Percentiles rank a stretch among this genome's conserved stretches.
Conservation (phyloP, 1,140 invertebrate genomes). For the Drosophila athabasca region DNA sequence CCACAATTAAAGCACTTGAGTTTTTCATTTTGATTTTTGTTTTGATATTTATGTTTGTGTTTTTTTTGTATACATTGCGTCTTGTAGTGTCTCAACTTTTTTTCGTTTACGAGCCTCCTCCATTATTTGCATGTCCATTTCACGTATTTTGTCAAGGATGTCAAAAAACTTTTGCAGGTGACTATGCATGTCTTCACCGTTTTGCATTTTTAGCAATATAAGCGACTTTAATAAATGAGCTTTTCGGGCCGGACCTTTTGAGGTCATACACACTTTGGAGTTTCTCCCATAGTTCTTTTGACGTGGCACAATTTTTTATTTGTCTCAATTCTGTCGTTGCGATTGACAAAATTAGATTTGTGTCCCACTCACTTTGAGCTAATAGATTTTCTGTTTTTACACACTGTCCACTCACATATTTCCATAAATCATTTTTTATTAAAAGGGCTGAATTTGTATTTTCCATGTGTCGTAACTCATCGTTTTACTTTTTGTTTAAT, state of each 20-base stretch:
- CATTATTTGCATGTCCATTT: neutral
- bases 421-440: too few species aligned
- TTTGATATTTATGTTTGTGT: neutral
- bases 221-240: neutral
- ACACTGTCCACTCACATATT: slow-evolving; percentile 3
- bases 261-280: neutral
- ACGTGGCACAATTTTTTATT: slow-evolving; percentile 5
- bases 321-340: neutral
- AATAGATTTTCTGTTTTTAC: neutral
- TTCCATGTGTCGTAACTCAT: slow-evolving; percentile 2
- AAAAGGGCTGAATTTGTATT: too few species aligned
- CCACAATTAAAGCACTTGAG: neutral
- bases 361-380: too few species aligned
- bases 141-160: neutral
- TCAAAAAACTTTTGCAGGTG: too few species aligned
- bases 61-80: too few species aligned
- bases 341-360: neutral
- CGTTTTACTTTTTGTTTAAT: neutral
- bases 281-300: slow-evolving; percentile 5
- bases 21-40: neutral
- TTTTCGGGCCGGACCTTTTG: neutral
- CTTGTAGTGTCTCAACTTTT: too few species aligned
- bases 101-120: too few species aligned
- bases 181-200: neutral
- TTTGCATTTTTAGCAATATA: neutral